Conservation (phyloP, 2,888 invertebrate genomes). For the Epirrita christyi region DNA sequence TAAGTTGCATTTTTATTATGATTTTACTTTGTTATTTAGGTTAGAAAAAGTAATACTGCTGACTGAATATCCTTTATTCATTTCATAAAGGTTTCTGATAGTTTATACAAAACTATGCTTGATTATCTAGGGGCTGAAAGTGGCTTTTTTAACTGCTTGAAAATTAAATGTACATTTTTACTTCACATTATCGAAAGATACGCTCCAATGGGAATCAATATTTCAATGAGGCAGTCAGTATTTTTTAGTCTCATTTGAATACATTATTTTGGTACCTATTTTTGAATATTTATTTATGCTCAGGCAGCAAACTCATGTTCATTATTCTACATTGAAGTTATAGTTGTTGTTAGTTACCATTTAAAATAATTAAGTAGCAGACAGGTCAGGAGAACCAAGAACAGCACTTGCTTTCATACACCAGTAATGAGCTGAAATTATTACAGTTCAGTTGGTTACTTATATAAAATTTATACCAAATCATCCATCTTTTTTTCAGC, state of each 20-base stretch:
- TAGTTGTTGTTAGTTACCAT: too few species aligned
- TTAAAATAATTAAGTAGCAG: too few species aligned
- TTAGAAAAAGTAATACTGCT: conserved; percentile 79
- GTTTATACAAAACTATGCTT: conserved; percentile 63
- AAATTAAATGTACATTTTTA: conserved; percentile 41
- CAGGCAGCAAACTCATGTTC: background rate
- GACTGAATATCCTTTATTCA: conserved; percentile 57
- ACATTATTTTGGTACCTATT: background rate
- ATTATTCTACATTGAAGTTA: background rate
- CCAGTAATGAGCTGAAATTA: too few species aligned
- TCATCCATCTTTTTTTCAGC: background rate
- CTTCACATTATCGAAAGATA: conserved; percentile 34
- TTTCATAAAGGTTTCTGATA: conserved; percentile 50
- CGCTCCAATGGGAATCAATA: conserved; percentile 55
- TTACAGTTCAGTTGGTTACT: too few species aligned
- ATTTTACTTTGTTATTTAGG: conserved; percentile 64
- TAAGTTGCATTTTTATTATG: conserved; percentile 59
- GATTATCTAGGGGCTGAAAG: conserved; percentile 74
- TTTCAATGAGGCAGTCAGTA: background rate
- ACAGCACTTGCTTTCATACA: too few species aligned
- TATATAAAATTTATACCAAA: too few species aligned
- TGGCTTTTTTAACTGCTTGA: conserved; percentile 70
- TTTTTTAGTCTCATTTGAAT: too few species aligned
- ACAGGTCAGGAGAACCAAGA: too few species aligned
- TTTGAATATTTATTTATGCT: background rate